Evolutionary conservation across 2,888 invertebrate species (phyloP).

Genomic region (Macrosiphum euphorbiae): DNA sequence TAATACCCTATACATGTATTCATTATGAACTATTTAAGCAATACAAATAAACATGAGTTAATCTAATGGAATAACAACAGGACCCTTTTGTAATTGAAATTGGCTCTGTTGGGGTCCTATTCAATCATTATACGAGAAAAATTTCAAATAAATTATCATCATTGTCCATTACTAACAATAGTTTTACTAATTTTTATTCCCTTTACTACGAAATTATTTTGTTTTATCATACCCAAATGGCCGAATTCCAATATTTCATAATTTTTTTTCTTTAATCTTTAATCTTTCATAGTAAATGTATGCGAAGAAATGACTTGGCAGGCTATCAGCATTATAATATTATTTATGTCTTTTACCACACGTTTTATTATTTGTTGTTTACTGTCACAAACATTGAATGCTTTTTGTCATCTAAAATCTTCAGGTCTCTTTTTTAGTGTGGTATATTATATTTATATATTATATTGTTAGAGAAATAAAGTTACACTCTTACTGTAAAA

Average conservation of each 20-base stretch:
- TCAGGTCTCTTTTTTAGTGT: constrained; percentile 10
- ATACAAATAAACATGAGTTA: constrained; percentile 24
- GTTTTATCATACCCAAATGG: neutral
- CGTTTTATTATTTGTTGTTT: constrained; percentile 52
- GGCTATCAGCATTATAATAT: neutral
- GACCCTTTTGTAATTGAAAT: constrained; percentile 44
- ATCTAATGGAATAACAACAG: constrained; percentile 40
- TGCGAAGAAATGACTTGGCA: neutral
- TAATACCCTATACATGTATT: constrained; percentile 15
- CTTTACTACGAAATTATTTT: neutral
- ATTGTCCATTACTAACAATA: constrained; percentile 22
- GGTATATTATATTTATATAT: neutral
- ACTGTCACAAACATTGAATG: constrained; percentile 30
- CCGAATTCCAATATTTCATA: neutral
- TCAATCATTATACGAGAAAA: constrained; percentile 12
- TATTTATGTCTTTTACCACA: constrained; percentile 43
- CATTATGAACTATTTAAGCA: neutral
- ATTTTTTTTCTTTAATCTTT: no score
- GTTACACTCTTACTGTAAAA: constrained; percentile 6
- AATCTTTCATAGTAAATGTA: neutral
- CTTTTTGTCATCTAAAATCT: constrained; percentile 42
- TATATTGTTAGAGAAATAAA: constrained; percentile 24
- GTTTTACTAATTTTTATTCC: neutral
- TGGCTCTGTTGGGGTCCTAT: constrained; percentile 35
- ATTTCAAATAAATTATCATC: constrained; percentile 34